These are phyloP conservation scores for Drosophila malerkotliana DNA, from an alignment of 1,140 invertebrate genomes.

Conservation along the genomic window DNA sequence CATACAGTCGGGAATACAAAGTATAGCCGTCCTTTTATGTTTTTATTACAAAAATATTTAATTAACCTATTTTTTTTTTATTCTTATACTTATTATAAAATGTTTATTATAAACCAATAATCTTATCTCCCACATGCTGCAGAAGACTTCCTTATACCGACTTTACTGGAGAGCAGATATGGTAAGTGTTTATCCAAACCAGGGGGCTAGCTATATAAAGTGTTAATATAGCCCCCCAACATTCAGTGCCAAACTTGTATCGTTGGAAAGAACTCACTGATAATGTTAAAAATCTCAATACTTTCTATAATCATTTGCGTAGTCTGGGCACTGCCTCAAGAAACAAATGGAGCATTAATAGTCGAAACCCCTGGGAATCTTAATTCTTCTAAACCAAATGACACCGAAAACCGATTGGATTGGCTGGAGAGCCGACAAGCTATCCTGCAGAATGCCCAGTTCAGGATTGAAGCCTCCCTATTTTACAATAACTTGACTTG, in stretches of 20 bases:
- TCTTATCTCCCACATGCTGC: too few relatives aligned
- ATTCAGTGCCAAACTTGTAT: not conserved
- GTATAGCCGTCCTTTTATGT: too few relatives aligned
- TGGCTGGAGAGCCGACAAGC: not conserved
- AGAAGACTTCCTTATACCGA: too few relatives aligned
- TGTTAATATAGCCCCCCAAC: not conserved
- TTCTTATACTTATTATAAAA: too few relatives aligned
- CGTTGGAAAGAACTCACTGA: not conserved
- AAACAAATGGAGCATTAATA: not conserved
- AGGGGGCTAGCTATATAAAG: not conserved
- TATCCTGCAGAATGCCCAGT: not conserved
- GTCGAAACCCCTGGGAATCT: not conserved
- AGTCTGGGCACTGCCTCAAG: not conserved
- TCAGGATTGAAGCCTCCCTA: not conserved
- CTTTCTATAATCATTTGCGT: not conserved
- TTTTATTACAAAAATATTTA: too few relatives aligned
- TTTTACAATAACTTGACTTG: not conserved
- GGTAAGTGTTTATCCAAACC: too few relatives aligned
- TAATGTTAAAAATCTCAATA: not conserved
- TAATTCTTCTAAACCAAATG: too few relatives aligned
- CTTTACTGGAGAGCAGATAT: too few relatives aligned
- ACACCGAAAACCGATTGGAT: not conserved
- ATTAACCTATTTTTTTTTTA: too few relatives aligned
- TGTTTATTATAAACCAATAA: too few relatives aligned
- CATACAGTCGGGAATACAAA: too few relatives aligned